Percentiles rank a stretch among this genome's conserved stretches.
Conservation (phyloP, 2,888 invertebrate species). For the Morpho deidamia region DNA sequence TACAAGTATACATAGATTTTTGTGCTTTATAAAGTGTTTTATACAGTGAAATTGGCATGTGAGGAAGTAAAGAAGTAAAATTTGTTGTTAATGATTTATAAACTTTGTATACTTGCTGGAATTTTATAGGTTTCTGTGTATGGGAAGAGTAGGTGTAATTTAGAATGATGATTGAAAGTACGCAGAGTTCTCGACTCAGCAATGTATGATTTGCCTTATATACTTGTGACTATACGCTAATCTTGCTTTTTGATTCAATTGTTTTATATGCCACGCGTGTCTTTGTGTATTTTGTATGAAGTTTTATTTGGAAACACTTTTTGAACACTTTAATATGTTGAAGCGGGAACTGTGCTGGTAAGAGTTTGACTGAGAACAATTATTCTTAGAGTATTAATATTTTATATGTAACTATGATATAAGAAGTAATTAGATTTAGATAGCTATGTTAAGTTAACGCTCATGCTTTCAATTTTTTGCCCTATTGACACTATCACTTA, state of each 20-base stretch:
- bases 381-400: conserved; percentile 51
- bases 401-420: conserved; percentile 55
- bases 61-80: background rate
- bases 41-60: no score
- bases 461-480: conserved; percentile 49
- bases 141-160: conserved; percentile 32
- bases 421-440: conserved; percentile 52
- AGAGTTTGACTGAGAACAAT: conserved; percentile 68
- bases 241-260: conserved; percentile 18
- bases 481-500: conserved; percentile 32
- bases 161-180: conserved; percentile 36
- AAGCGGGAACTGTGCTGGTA: conserved; percentile 53
- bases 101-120: conserved; percentile 5
- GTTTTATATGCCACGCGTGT: conserved; percentile 2
- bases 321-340: conserved; percentile 38
- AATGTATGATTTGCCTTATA: conserved; percentile 12
- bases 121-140: conserved; percentile 16
- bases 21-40: no score
- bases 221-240: conserved; percentile 11
- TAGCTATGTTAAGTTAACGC: conserved; percentile 53
- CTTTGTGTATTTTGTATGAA: conserved; percentile 17
- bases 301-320: conserved; percentile 18
- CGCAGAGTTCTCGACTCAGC: conserved; percentile 56
- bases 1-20: no score
- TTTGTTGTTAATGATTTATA: conserved; percentile 3